phyloP scores from a whole-genome alignment of 2,888 invertebrate genomes.

The Lottia scabra region DNA sequence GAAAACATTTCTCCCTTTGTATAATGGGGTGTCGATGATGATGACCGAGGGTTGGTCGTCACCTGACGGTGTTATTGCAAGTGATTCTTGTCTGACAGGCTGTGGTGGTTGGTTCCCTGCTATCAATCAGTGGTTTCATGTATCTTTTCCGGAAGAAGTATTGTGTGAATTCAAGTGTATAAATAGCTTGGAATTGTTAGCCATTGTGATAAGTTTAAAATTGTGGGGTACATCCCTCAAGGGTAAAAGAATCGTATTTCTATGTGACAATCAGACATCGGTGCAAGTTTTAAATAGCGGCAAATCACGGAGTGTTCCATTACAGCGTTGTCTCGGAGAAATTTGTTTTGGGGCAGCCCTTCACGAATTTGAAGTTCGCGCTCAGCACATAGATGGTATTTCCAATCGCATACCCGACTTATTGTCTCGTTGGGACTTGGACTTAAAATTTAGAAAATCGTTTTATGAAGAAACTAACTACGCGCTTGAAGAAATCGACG shows the following conservation, averaged over 20 bases:
- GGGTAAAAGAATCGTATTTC: slow-evolving; percentile 11
- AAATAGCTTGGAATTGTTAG: slow-evolving; percentile 19
- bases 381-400: slow-evolving; percentile 9
- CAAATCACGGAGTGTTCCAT: slow-evolving; percentile 14
- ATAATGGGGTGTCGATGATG: slow-evolving; percentile 28
- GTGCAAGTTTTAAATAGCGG: slow-evolving; percentile 18
- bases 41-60: slow-evolving; percentile 16
- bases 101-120: too few relatives aligned
- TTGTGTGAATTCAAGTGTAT: slow-evolving; percentile 13
- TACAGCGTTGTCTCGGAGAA: slow-evolving; percentile 25
- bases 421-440: slow-evolving; percentile 23
- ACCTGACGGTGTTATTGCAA: slow-evolving; percentile 13
- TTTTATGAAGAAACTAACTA: not conserved
- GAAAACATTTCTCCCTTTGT: slow-evolving; percentile 16
- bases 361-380: slow-evolving; percentile 20
- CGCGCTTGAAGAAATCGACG: too few relatives aligned
- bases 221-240: slow-evolving; percentile 16
- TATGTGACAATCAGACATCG: slow-evolving; percentile 15
- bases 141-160: slow-evolving; percentile 13
- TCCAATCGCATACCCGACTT: slow-evolving; percentile 19
- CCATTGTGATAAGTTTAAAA: slow-evolving; percentile 19
- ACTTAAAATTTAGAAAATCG: not conserved
- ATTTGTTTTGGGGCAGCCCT: slow-evolving; percentile 21
- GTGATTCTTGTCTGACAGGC: too few relatives aligned
- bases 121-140: not conserved